Conservation (phyloP, 1,140 invertebrate genomes). For the Acromyrmex echinatior region DNA sequence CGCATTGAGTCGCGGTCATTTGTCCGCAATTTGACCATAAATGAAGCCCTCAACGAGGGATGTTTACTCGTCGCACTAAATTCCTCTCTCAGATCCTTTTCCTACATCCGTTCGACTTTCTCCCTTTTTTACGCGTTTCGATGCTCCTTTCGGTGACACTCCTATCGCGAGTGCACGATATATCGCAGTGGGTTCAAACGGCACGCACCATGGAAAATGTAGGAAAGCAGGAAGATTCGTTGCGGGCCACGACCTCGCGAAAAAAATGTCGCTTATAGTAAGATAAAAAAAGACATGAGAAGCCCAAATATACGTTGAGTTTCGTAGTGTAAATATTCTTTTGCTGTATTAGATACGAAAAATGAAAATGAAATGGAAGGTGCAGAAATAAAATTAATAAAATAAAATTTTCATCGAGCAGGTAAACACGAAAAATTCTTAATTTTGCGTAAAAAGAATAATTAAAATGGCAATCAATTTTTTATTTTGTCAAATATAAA, state of each 20-base stretch:
- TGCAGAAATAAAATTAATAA: background rate
- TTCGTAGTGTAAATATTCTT: background rate
- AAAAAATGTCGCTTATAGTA: slow-evolving; percentile 23
- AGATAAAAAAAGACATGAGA: slow-evolving; percentile 2
- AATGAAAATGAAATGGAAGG: background rate
- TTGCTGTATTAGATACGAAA: background rate
- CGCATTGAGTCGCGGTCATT: slow-evolving; percentile 80
- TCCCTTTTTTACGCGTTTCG: slow-evolving; percentile 28
- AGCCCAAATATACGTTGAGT: slow-evolving; percentile 36
- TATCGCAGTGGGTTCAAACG: slow-evolving; percentile 77
- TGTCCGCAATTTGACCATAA: slow-evolving; percentile 83
- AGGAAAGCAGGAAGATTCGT: slow-evolving; percentile 36
- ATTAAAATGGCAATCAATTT: background rate
- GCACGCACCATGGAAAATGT: slow-evolving; percentile 81
- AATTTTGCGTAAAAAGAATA: background rate
- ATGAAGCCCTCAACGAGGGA: slow-evolving; percentile 71
- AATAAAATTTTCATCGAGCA: background rate
- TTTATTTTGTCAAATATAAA: background rate
- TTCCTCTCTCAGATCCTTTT: slow-evolving; percentile 27
- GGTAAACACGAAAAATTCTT: background rate
- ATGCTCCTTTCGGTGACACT: slow-evolving; percentile 22
- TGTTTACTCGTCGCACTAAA: slow-evolving; percentile 71
- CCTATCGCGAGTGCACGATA: slow-evolving; percentile 62
- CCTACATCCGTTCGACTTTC: slow-evolving; percentile 43
- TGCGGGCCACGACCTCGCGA: slow-evolving; percentile 17